These are phyloP conservation scores for Lumbricus terrestris DNA, from an alignment of 2,888 invertebrate species.

Conservation along the genomic window DNA sequence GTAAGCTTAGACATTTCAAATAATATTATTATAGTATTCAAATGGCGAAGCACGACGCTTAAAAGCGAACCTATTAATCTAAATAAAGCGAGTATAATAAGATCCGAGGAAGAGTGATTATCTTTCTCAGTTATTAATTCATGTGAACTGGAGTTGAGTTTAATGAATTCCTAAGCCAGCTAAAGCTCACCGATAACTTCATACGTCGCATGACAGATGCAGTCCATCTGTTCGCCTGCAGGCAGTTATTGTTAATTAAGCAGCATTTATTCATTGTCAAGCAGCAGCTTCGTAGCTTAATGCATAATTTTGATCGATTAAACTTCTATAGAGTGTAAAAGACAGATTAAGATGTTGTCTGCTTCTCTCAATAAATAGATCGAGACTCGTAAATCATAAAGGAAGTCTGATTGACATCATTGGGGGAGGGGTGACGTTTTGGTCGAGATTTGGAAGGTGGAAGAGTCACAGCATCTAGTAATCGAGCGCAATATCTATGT, in stretches of 20 bases:
- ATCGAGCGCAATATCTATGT: too few relatives aligned
- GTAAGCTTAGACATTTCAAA: background rate
- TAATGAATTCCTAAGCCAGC: background rate
- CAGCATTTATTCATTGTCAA: background rate
- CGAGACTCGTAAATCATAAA: too few relatives aligned
- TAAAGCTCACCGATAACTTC: background rate
- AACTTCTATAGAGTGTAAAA: too few relatives aligned
- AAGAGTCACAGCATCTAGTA: too few relatives aligned
- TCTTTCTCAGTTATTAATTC: background rate
- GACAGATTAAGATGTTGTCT: too few relatives aligned
- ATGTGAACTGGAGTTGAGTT: background rate
- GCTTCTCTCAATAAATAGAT: too few relatives aligned
- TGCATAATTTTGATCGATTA: too few relatives aligned
- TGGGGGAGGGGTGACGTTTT: too few relatives aligned
- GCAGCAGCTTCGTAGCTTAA: too few relatives aligned
- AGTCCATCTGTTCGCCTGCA: background rate
- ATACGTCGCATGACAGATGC: background rate
- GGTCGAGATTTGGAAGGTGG: too few relatives aligned
- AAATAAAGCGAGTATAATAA: background rate
- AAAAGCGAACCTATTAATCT: background rate
- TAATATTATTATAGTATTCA: background rate
- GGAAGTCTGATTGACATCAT: too few relatives aligned
- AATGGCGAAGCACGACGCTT: background rate
- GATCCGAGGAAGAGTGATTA: background rate
- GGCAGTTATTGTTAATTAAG: background rate